A percentile compares a stretch with the other conserved stretches of the same genome.
These are phyloP conservation scores for Latheticus oryzae DNA, from an alignment of 2,888 invertebrate genomes.

Conservation along the genomic window DNA sequence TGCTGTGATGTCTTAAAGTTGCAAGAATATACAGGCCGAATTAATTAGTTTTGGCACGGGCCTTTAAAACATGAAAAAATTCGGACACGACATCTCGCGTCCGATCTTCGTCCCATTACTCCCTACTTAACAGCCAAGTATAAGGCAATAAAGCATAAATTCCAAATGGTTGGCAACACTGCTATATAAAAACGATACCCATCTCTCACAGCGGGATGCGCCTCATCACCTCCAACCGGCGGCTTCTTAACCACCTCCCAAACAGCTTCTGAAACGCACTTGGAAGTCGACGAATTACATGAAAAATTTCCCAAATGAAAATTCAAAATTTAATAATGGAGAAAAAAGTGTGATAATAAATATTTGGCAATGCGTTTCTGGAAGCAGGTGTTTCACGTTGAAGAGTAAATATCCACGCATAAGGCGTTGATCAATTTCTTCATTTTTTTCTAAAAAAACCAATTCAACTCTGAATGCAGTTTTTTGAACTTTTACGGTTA, in stretches of 20 bases:
- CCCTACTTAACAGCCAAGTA: conserved; percentile 40
- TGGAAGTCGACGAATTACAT: conserved; percentile 13
- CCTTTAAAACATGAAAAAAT: conserved; percentile 2
- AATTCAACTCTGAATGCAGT: conserved; percentile 5
- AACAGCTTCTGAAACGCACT: conserved; percentile 51
- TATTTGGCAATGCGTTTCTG: conserved; percentile 24
- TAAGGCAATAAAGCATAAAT: conserved; percentile 38
- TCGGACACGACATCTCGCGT: conserved; percentile 14
- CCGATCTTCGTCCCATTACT: conserved; percentile 32
- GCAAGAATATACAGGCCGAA: conserved; percentile 22
- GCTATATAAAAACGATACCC: conserved; percentile 48
- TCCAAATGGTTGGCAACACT: conserved; percentile 17
- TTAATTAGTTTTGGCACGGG: conserved; percentile 17
- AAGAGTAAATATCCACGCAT: conserved; percentile 19
- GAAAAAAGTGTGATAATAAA: too few relatives aligned
- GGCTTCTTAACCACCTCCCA: conserved; percentile 53
- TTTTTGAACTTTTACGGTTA: conserved; percentile 15
- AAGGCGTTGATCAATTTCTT: conserved; percentile 26
- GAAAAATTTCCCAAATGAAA: conserved; percentile 1
- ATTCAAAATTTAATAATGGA: conserved; percentile 6
- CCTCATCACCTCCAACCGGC: conserved; percentile 55
- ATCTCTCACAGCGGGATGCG: conserved; percentile 54
- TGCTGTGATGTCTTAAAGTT: conserved; percentile 18
- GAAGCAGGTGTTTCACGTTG: conserved; percentile 28
- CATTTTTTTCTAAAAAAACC: not conserved